phyloP scores from a whole-genome alignment of 2,888 invertebrate species.

The Campaea margaritaria region DNA sequence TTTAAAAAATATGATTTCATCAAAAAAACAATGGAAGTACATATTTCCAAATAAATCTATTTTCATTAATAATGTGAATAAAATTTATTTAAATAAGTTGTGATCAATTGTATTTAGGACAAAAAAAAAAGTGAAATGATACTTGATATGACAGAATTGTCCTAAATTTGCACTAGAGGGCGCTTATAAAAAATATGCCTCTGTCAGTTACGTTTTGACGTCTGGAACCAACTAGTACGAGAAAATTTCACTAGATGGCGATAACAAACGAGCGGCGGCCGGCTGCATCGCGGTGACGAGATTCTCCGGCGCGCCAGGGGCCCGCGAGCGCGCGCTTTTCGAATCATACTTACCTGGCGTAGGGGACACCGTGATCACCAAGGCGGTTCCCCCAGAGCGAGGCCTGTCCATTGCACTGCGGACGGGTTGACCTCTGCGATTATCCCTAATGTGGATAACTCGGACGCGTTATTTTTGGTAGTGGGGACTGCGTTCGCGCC shows the following conservation, averaged over 20 bases:
- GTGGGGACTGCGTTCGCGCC: conserved; percentile 37
- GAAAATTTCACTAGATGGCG: conserved; percentile 36
- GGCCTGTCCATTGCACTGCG: conserved; percentile 26
- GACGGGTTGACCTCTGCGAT: conserved; percentile 38
- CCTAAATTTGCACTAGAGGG: too few relatives aligned
- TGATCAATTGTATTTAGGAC: too few relatives aligned
- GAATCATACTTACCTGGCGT: conserved; percentile 37
- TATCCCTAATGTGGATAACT: conserved; percentile 39
- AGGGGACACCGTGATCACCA: conserved; percentile 36
- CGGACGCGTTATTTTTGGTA: conserved; percentile 37
- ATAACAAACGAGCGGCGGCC: conserved; percentile 5
- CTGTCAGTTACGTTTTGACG: background rate
- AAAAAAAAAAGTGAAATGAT: too few relatives aligned
- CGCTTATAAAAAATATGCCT: background rate
- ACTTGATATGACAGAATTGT: too few relatives aligned
- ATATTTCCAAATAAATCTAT: too few relatives aligned
- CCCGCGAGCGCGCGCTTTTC: background rate
- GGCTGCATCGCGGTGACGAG: conserved; percentile 34
- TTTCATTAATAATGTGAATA: too few relatives aligned
- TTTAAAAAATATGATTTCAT: too few relatives aligned
- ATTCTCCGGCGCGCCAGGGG: background rate
- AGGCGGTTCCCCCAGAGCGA: conserved; percentile 26
- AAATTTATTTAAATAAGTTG: too few relatives aligned
- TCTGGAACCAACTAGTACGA: background rate
- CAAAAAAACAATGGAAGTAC: too few relatives aligned